Conservation (phyloP, 2,113 vertebrate species). For the Patagioenas fasciata region DNA sequence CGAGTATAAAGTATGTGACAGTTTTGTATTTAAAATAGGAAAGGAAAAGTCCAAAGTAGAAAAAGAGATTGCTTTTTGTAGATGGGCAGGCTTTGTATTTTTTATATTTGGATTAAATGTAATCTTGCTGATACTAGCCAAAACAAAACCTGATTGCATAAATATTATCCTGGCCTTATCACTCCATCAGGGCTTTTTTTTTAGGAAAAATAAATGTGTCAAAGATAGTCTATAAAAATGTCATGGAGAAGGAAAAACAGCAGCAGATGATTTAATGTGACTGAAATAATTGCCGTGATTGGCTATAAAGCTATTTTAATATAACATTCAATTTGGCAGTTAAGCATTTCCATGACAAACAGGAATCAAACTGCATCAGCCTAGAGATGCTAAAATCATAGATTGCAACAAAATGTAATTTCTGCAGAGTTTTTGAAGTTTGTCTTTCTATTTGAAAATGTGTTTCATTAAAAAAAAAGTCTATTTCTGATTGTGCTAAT, state of each 20-base stretch:
- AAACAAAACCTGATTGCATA: conserved; percentile 5
- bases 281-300: conserved; percentile 12
- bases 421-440: neutral
- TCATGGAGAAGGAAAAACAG: neutral
- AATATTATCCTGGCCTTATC: neutral
- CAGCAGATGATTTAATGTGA: conserved; percentile 25
- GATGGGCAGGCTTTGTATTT: neutral
- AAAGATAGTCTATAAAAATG: conserved; percentile 8
- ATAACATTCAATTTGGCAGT: conserved; percentile 10
- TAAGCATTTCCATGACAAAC: conserved; percentile 24
- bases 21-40: neutral
- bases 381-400: neutral
- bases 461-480: neutral
- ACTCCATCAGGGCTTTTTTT: neutral
- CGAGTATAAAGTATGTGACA: neutral
- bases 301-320: conserved; percentile 21
- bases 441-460: neutral
- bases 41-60: neutral
- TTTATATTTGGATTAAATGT: neutral
- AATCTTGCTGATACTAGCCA: neutral
- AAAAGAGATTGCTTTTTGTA: neutral
- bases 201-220: conserved; percentile 3
- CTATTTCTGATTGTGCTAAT: neutral
- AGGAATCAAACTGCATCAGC: neutral
- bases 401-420: neutral